Evolutionary conservation across 2,888 invertebrate species (phyloP).

Genomic region (Megaustenia siamemsis): DNA sequence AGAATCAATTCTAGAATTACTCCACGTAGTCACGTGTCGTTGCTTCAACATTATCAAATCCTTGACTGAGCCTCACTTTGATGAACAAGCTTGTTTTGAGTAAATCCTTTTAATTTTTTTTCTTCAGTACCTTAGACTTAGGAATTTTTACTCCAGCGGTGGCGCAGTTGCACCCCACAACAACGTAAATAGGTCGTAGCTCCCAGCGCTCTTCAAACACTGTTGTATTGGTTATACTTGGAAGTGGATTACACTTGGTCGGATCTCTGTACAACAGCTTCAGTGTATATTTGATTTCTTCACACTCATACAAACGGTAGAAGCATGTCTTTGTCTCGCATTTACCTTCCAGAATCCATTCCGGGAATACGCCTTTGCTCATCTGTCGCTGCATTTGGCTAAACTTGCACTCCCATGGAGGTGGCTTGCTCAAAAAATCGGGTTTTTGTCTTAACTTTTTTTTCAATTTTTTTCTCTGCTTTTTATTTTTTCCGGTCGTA

Average conservation of each 20-base stretch:
- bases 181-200: slow-evolving; percentile 64
- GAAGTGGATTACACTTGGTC: slow-evolving; percentile 72
- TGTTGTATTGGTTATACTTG: slow-evolving; percentile 66
- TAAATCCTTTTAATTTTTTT: not conserved
- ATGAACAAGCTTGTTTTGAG: too few species aligned
- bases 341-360: slow-evolving; percentile 65
- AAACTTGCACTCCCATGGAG: slow-evolving; percentile 72
- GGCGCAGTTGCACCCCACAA: slow-evolving; percentile 72
- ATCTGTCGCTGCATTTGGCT: slow-evolving; percentile 62
- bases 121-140: too few species aligned
- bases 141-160: not conserved
- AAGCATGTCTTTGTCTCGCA: slow-evolving; percentile 73
- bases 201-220: slow-evolving; percentile 74
- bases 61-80: too few species aligned
- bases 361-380: slow-evolving; percentile 71
- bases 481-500: slow-evolving; percentile 54
- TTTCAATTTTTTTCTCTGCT: slow-evolving; percentile 55
- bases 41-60: too few species aligned
- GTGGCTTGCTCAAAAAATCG: slow-evolving; percentile 59
- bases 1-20: too few species aligned
- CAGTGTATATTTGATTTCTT: slow-evolving; percentile 71
- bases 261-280: slow-evolving; percentile 72
- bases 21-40: too few species aligned
- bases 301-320: slow-evolving; percentile 72
- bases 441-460: slow-evolving; percentile 53